phyloP scores from a whole-genome alignment of 1,140 invertebrate genomes.

The Mizuhopecten yessoensis region DNA sequence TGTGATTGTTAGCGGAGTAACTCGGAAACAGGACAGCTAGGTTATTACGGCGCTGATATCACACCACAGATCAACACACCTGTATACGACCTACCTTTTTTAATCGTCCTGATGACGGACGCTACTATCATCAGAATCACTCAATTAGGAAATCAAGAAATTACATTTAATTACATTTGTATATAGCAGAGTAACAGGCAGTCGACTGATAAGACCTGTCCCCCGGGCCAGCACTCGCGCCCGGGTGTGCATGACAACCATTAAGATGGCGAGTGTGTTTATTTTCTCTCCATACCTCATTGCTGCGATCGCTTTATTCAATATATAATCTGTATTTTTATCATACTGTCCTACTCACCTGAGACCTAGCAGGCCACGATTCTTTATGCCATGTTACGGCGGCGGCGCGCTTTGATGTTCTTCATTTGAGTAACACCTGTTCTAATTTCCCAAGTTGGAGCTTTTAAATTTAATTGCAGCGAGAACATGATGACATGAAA shows the following conservation, averaged over 20 bases:
- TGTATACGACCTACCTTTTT: neutral
- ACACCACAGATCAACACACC: neutral
- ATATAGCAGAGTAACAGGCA: neutral
- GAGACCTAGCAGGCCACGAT: neutral
- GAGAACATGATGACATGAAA: conserved; percentile 10
- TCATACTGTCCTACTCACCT: neutral
- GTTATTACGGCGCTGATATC: no score
- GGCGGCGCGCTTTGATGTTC: neutral
- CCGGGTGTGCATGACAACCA: neutral
- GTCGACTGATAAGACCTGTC: neutral
- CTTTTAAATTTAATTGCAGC: conserved; percentile 21
- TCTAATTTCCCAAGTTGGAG: conserved; percentile 15
- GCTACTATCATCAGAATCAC: neutral
- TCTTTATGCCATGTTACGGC: neutral
- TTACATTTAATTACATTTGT: conserved; percentile 30
- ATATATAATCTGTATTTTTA: conserved; percentile 36
- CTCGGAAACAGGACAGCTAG: no score
- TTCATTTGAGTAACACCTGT: conserved; percentile 22
- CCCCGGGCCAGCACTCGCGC: neutral
- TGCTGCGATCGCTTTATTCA: neutral
- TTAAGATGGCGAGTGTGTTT: neutral
- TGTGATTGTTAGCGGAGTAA: neutral
- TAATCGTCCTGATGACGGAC: neutral
- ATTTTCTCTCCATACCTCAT: conserved; percentile 3
- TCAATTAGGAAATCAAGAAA: conserved; percentile 16